Conservation (phyloP, 2,888 invertebrate genomes). For the Macaria notata region DNA sequence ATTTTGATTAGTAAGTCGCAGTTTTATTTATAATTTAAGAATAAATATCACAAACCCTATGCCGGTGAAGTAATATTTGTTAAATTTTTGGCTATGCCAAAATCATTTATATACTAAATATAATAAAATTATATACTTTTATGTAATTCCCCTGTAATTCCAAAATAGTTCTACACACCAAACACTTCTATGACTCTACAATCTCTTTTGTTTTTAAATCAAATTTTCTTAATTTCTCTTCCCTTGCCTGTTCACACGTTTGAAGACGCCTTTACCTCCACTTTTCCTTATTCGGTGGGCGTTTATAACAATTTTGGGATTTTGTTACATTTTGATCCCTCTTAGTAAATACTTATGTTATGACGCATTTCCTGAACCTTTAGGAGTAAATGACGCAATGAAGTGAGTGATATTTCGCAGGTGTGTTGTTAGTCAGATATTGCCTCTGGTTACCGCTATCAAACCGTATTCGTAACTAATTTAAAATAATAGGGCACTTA, state of each 20-base stretch:
- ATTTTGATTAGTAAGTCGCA: too few relatives aligned
- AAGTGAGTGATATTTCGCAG: slow-evolving; percentile 31
- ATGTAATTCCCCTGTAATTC: too few relatives aligned
- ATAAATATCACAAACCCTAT: too few relatives aligned
- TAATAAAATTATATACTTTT: too few relatives aligned
- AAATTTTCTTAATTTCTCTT: too few relatives aligned
- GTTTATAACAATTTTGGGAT: slow-evolving; percentile 4
- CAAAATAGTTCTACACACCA: too few relatives aligned
- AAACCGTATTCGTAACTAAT: slow-evolving; percentile 23
- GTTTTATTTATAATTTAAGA: too few relatives aligned
- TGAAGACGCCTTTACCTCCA: neutral
- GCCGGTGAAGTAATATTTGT: too few relatives aligned
- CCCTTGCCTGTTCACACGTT: neutral
- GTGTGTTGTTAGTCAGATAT: slow-evolving; percentile 28
- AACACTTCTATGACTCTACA: too few relatives aligned
- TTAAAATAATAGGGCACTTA: slow-evolving; percentile 12
- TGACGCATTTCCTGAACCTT: slow-evolving; percentile 30
- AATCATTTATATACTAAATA: too few relatives aligned
- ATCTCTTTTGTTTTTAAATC: too few relatives aligned
- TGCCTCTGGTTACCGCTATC: slow-evolving; percentile 21
- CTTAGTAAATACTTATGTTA: slow-evolving; percentile 25
- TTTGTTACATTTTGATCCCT: slow-evolving; percentile 11
- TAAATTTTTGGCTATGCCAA: too few relatives aligned
- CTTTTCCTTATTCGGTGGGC: slow-evolving; percentile 17
- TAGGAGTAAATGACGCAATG: slow-evolving; percentile 20